A percentile compares a stretch with the other conserved stretches of the same genome.
These are phyloP conservation scores for Drosophila differens DNA, from an alignment of 2,888 invertebrate species.

Conservation along the genomic window DNA sequence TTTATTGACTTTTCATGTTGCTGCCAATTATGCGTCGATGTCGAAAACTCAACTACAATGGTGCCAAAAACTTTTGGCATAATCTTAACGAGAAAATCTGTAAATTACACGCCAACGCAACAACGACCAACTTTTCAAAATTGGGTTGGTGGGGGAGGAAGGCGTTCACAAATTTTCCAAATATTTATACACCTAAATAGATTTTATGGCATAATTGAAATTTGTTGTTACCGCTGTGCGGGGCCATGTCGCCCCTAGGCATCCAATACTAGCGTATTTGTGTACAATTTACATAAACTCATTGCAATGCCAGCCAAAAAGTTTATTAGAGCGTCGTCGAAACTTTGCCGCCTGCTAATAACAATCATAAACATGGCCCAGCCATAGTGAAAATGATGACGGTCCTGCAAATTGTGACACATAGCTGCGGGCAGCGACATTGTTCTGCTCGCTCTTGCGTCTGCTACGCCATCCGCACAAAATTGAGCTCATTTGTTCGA, in stretches of 20 bases:
- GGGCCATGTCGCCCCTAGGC: slow-evolving; percentile 6
- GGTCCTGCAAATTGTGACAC: slow-evolving; percentile 67
- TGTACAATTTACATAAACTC: slow-evolving; percentile 73
- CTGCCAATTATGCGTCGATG: slow-evolving; percentile 70
- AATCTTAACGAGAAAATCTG: slow-evolving; percentile 80
- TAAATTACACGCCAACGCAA: slow-evolving; percentile 69
- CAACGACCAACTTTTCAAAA: slow-evolving; percentile 51
- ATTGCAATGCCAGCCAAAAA: slow-evolving; percentile 64
- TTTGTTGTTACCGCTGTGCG: slow-evolving; percentile 65
- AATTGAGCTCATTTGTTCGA: slow-evolving; percentile 29
- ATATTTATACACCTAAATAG: slow-evolving; percentile 80
- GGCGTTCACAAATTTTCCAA: slow-evolving; percentile 64
- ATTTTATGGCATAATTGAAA: slow-evolving; percentile 80
- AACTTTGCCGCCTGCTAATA: slow-evolving; percentile 62
- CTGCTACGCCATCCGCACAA: neutral
- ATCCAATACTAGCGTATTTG: slow-evolving; percentile 21
- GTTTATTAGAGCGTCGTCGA: slow-evolving; percentile 71
- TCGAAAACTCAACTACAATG: slow-evolving; percentile 61
- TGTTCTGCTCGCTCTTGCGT: neutral
- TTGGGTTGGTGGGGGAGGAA: neutral
- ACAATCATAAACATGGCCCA: slow-evolving; percentile 63
- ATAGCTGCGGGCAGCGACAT: slow-evolving; percentile 50
- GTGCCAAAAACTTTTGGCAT: slow-evolving; percentile 65
- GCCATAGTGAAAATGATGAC: slow-evolving; percentile 64
- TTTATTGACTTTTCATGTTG: slow-evolving; percentile 76